Conservation (phyloP, 2,888 invertebrate genomes). For the Amphipoea oculea region DNA sequence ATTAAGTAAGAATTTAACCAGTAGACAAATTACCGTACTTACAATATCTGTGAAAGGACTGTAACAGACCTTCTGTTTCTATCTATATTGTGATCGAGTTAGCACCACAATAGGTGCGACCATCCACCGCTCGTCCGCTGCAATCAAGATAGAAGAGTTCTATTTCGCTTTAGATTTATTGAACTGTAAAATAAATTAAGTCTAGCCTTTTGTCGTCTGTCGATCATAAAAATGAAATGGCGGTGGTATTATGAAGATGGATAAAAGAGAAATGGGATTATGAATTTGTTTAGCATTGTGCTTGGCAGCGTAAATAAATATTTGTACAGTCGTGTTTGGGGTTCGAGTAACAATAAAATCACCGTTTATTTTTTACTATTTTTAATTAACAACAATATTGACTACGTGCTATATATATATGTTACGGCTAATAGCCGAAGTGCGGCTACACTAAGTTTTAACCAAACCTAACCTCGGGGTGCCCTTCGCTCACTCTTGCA, state of each 20-base stretch:
- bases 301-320: no score
- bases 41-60: background rate
- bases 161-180: conserved; percentile 41
- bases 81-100: background rate
- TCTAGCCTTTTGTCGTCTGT: conserved; percentile 35
- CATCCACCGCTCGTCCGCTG: conserved; percentile 16
- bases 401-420: background rate
- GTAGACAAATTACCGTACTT: no score
- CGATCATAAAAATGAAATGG: conserved; percentile 10
- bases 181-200: conserved; percentile 39
- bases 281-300: background rate
- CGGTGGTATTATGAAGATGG: background rate
- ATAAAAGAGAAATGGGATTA: conserved; percentile 13
- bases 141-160: conserved; percentile 55
- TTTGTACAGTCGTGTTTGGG: background rate
- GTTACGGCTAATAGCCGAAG: no score
- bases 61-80: conserved; percentile 9
- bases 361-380: background rate
- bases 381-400: background rate
- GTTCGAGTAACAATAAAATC: background rate
- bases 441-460: no score
- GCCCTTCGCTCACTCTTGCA: no score
- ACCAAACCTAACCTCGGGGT: no score
- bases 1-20: no score
- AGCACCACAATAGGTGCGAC: conserved; percentile 20